These are phyloP conservation scores for Notospermus geniculatus DNA, from an alignment of 1,140 invertebrate genomes.

Conservation along the genomic window DNA sequence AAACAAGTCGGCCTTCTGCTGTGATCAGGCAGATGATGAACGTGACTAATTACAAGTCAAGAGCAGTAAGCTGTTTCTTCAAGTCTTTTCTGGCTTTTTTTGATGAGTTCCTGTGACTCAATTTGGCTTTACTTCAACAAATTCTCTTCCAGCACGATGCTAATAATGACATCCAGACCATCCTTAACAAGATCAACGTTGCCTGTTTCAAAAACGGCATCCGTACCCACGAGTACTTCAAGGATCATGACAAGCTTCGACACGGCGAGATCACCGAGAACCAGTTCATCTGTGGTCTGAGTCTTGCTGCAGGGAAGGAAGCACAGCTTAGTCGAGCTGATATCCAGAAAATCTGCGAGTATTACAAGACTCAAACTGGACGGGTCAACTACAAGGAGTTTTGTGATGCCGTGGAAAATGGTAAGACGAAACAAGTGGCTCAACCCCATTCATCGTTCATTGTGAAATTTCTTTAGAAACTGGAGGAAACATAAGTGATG, in stretches of 20 bases:
- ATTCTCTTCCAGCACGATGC: slow-evolving; percentile 30
- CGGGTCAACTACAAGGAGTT: slow-evolving; percentile 53
- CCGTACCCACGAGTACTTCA: slow-evolving; percentile 54
- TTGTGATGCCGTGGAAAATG: slow-evolving; percentile 55
- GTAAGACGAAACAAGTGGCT: slow-evolving; percentile 29
- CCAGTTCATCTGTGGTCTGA: slow-evolving; percentile 53
- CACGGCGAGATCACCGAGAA: slow-evolving; percentile 54
- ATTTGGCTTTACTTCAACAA: too few species aligned
- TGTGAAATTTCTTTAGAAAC: not conserved
- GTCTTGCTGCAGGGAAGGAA: slow-evolving; percentile 50
- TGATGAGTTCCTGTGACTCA: not conserved
- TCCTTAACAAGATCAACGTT: slow-evolving; percentile 52
- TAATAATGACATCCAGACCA: slow-evolving; percentile 50
- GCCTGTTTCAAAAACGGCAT: slow-evolving; percentile 54
- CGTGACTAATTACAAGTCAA: not conserved
- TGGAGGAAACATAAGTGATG: not conserved
- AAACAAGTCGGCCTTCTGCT: not conserved
- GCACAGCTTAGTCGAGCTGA: slow-evolving; percentile 48
- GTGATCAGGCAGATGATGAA: not conserved
- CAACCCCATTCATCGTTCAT: not conserved
- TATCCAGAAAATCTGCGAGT: slow-evolving; percentile 52
- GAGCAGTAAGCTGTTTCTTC: not conserved
- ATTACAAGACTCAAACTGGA: slow-evolving; percentile 48
- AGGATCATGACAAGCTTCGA: slow-evolving; percentile 53
- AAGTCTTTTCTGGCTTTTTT: too few species aligned